Conservation (phyloP, 2,113 vertebrate genomes). For the rat (Rattus norvegicus) region DNA sequence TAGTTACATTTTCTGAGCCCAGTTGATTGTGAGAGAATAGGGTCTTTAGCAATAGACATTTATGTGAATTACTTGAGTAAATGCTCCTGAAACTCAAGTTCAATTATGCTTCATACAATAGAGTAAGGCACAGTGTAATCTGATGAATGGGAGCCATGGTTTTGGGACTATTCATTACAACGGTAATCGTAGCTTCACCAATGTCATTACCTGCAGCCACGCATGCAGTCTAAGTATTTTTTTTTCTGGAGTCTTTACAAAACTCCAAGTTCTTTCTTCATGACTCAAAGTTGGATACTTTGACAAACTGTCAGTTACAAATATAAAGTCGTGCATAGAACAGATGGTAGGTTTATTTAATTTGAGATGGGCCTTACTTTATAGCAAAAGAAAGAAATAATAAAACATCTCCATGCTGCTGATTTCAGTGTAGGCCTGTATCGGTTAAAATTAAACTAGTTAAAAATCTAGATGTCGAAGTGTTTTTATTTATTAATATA, state of each 20-base stretch:
- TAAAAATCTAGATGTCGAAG: conserved; percentile 28
- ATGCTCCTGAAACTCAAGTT: conserved; percentile 56
- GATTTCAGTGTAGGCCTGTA: neutral
- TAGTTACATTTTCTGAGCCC: conserved; percentile 48
- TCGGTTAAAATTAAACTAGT: neutral
- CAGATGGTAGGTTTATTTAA: conserved; percentile 36
- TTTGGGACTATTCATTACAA: conserved; percentile 36
- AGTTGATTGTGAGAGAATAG: conserved; percentile 12
- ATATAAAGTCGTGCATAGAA: conserved; percentile 34
- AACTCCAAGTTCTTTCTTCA: conserved; percentile 26
- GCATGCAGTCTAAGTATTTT: conserved; percentile 4
- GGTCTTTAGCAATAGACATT: conserved; percentile 9
- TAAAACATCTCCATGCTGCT: neutral
- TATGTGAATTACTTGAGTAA: conserved; percentile 35
- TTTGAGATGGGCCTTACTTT: conserved; percentile 32
- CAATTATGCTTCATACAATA: conserved; percentile 8
- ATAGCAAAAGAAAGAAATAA: conserved; percentile 3
- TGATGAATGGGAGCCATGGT: neutral
- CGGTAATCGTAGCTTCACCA: conserved; percentile 3
- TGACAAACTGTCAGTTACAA: neutral
- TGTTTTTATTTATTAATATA: conserved; percentile 40
- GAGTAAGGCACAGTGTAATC: neutral
- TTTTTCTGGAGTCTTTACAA: conserved; percentile 31
- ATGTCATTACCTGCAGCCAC: neutral
- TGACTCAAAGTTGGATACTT: conserved; percentile 33